A percentile compares a stretch with the other conserved stretches of the same genome.
Evolutionary conservation across 2,797 vertebrate species (phyloP).

Genomic region (Phoeniculus purpureus): DNA sequence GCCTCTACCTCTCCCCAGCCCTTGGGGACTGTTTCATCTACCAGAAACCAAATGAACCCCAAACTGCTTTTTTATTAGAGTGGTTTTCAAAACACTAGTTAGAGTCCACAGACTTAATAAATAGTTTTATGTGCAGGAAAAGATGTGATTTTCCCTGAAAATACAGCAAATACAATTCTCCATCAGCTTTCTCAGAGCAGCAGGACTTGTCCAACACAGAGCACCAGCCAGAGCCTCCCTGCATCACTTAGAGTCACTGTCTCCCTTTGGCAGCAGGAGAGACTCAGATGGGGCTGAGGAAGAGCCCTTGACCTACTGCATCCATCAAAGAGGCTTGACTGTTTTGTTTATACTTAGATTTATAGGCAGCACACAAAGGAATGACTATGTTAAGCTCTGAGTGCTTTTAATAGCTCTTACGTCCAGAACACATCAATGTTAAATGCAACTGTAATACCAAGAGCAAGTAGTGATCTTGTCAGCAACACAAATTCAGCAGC

Average conservation of each 20-base stretch:
- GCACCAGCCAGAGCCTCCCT: background rate
- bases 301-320: background rate
- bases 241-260: background rate
- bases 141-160: background rate
- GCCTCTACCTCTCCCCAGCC: background rate
- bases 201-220: background rate
- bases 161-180: background rate
- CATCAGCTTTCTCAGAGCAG: background rate
- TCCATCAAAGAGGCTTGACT: background rate
- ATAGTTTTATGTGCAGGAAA: background rate
- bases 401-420: background rate
- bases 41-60: accelerated
- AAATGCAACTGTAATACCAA: background rate
- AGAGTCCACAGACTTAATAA: background rate
- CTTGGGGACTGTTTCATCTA: background rate
- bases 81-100: background rate
- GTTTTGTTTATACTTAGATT: background rate
- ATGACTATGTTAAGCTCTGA: background rate
- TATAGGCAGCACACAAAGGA: background rate
- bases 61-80: background rate
- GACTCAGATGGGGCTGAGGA: background rate
- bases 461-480: background rate
- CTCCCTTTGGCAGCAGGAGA: background rate
- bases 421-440: background rate
- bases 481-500: background rate